Conservation (phyloP, 2,797 vertebrate genomes). For the Protonibea diacanthus region DNA sequence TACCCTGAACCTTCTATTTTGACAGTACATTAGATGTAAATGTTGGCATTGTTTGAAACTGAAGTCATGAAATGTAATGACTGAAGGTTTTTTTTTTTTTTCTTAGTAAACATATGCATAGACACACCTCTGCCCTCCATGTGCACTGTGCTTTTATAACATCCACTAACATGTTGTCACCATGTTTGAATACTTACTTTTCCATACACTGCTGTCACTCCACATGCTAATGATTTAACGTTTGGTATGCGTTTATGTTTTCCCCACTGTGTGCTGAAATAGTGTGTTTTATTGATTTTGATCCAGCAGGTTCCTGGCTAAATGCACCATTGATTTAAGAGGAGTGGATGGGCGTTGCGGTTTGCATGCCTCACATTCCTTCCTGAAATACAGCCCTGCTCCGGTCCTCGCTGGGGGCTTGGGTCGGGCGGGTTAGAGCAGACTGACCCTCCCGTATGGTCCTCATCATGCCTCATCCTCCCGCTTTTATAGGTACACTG, state of each 20-base stretch:
- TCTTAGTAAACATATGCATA: constrained; percentile 10
- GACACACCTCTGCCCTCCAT: constrained; percentile 13
- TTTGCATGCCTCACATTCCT: constrained; percentile 73
- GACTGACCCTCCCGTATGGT: constrained; percentile 48
- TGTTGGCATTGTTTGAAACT: constrained; percentile 20
- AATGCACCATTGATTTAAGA: constrained; percentile 78
- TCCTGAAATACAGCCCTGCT: constrained; percentile 60
- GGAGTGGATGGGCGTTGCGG: constrained; percentile 67
- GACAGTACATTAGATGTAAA: constrained; percentile 21
- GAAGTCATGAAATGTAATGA: constrained; percentile 26
- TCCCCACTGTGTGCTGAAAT: constrained; percentile 55
- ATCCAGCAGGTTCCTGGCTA: constrained; percentile 66
- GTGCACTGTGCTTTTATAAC: constrained; percentile 11
- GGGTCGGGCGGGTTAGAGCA: constrained; percentile 35
- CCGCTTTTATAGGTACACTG: constrained; percentile 38
- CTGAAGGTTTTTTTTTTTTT: constrained; percentile 4
- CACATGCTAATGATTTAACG: constrained; percentile 72
- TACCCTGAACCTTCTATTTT: constrained; percentile 25
- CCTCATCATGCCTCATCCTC: constrained; percentile 54
- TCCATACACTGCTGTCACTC: constrained; percentile 42
- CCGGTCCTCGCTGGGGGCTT: constrained; percentile 45
- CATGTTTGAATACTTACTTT: constrained; percentile 47
- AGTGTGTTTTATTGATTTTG: constrained; percentile 75
- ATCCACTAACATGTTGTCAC: constrained; percentile 31
- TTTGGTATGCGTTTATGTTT: constrained; percentile 65